A percentile compares a stretch with the other conserved stretches of the same genome.
Evolutionary conservation across 1,140 invertebrate genomes (phyloP).

Genomic region (Drosophila tristis): DNA sequence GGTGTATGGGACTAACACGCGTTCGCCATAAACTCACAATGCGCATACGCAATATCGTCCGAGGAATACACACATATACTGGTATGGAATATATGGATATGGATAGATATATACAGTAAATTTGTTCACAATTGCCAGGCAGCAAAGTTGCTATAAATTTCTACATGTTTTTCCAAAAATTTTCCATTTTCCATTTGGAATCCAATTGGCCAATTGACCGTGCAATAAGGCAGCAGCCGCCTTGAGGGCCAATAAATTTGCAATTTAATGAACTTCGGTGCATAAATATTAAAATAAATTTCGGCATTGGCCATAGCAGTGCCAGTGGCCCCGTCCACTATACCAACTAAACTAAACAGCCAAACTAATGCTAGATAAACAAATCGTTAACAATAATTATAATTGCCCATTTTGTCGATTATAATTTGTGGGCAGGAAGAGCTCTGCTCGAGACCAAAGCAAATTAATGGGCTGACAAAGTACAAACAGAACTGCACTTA

Average conservation of each 20-base stretch:
- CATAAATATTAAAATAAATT: slow-evolving; percentile 83
- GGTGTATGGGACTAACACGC: slow-evolving; percentile 27
- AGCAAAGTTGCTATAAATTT: slow-evolving; percentile 74
- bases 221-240: slow-evolving; percentile 43
- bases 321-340: neutral
- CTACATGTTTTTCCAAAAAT: slow-evolving; percentile 41
- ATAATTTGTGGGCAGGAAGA: slow-evolving; percentile 78
- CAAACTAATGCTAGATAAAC: slow-evolving; percentile 73
- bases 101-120: slow-evolving; percentile 30
- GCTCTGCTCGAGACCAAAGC: slow-evolving; percentile 46
- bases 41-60: slow-evolving; percentile 71
- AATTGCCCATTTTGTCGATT: slow-evolving; percentile 74
- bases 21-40: slow-evolving; percentile 54
- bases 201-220: slow-evolving; percentile 51
- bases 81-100: too few species aligned
- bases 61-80: slow-evolving; percentile 14
- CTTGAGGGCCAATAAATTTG: slow-evolving; percentile 67
- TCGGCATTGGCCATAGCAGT: slow-evolving; percentile 57
- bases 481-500: slow-evolving; percentile 58
- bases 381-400: slow-evolving; percentile 82
- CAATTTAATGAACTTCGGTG: slow-evolving; percentile 75
- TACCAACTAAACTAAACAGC: slow-evolving; percentile 61
- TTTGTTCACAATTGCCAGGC: slow-evolving; percentile 71
- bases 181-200: slow-evolving; percentile 43
- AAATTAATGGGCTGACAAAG: slow-evolving; percentile 76